phyloP scores from a whole-genome alignment of 2,888 invertebrate genomes.

The Mystacides longicornis region DNA sequence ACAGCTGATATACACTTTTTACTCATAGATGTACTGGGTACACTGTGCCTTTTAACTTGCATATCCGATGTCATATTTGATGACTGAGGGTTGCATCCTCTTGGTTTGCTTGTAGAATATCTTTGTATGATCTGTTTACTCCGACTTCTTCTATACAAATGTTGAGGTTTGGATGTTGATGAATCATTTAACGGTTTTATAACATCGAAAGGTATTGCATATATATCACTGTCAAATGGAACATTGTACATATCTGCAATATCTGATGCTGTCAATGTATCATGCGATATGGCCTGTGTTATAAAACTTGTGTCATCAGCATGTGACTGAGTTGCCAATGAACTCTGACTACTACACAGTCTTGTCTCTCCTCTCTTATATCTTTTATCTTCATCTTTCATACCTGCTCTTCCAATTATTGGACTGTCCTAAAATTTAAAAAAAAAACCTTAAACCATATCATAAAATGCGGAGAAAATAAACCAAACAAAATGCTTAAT shows the following conservation, averaged over 20 bases:
- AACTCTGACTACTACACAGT: slow-evolving; percentile 79
- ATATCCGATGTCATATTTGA: slow-evolving; percentile 25
- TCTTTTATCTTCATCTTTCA: slow-evolving; percentile 9
- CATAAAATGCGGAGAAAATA: too few species aligned
- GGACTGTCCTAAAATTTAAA: slow-evolving; percentile 18
- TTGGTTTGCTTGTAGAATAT: slow-evolving; percentile 11
- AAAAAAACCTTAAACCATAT: not conserved
- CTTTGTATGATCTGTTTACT: slow-evolving; percentile 28
- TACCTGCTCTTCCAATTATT: slow-evolving; percentile 9
- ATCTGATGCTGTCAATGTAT: slow-evolving; percentile 67
- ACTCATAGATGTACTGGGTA: slow-evolving; percentile 56
- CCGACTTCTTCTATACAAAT: slow-evolving; percentile 34
- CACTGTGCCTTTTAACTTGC: slow-evolving; percentile 58
- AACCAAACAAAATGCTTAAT: too few species aligned
- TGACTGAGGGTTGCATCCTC: slow-evolving; percentile 2
- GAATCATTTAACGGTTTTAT: slow-evolving; percentile 50
- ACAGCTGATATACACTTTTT: slow-evolving; percentile 51
- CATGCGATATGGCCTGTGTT: slow-evolving; percentile 83
- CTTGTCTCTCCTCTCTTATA: slow-evolving; percentile 54
- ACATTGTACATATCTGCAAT: slow-evolving; percentile 83
- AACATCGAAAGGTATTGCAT: slow-evolving; percentile 79
- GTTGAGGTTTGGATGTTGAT: slow-evolving; percentile 30
- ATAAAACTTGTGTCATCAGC: slow-evolving; percentile 81
- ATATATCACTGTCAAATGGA: slow-evolving; percentile 82
- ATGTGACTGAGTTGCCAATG: slow-evolving; percentile 66